Evolutionary conservation across 2,797 vertebrate species (phyloP).

Genomic region (Sternotherus odoratus): DNA sequence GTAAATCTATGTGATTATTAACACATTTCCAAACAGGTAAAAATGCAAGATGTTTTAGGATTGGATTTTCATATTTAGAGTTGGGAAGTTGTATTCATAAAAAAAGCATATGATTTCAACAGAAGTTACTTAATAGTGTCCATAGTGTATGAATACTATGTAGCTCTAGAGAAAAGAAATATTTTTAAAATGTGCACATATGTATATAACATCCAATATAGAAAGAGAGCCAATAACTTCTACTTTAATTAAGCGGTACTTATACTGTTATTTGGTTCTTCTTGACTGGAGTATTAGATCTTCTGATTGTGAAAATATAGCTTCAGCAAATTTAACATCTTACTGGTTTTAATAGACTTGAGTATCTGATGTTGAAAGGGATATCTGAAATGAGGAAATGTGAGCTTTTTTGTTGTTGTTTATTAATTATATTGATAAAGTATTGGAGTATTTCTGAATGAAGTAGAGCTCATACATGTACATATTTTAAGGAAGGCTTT

Average conservation of each 20-base stretch:
- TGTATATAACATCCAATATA: background rate
- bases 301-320: background rate
- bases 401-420: background rate
- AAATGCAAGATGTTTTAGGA: fast-evolving
- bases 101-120: background rate
- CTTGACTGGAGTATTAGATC: background rate
- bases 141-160: background rate
- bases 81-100: background rate
- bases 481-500: background rate
- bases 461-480: background rate
- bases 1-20: background rate
- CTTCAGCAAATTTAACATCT: background rate
- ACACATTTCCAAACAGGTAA: background rate
- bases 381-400: background rate
- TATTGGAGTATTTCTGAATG: background rate
- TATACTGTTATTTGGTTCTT: background rate
- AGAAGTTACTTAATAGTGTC: background rate
- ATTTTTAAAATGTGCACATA: background rate
- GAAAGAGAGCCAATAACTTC: background rate
- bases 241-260: background rate
- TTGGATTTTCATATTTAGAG: background rate
- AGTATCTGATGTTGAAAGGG: background rate
- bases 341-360: background rate
- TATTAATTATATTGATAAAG: background rate
- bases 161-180: background rate